Evolutionary conservation across 2,113 vertebrate genomes (phyloP), one percentile per base, ranked within the genome.

Genomic region (Antigone vipio): DNA sequence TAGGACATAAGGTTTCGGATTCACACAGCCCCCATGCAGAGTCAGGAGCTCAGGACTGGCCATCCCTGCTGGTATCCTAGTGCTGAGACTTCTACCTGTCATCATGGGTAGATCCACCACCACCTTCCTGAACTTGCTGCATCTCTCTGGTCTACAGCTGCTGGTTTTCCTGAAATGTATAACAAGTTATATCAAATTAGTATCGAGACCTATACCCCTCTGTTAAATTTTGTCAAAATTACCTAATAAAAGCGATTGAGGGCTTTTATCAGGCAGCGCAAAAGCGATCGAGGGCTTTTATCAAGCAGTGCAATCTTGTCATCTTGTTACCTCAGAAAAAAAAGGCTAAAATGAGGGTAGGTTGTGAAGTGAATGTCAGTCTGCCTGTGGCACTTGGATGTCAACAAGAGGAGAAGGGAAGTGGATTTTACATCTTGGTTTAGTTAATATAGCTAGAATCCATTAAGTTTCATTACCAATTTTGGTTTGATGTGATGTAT

Each of bases 401-500:
- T 96, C 92, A 96, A 29, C 34, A 72, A 40, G 73, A 94, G 47
- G 44, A 69, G 55, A 62, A 78, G 26, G 22, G 38, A 85, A 69
- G 49, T 29, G 40, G 30, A 38, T 93, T 94, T 95, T 92, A 56
- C 32, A 9, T 86, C 72, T 67, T 64, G 53, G 26, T 74, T 76
- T 86, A 52, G 52, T 84, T 95, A 73, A 78, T 74, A 11, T 58
- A 71, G 34, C 72, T 85, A 88, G 74, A 87, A 79, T 75, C 66
- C 55, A 81, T 91, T 85, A 85, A 59, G 38, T 74, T 85, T 79
- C 83, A 86, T 96, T 94, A 88, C 44, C 44, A 86, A 19, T 96
- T 92, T 89, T 78, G 52, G 71, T 92, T 74, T 93, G 76, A 90
- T 89, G 44, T 78, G 91, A 72, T 92, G 89, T 89, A 92, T 91